phyloP scores from a whole-genome alignment of 1,140 invertebrate species.

The Antheraea mylitta region DNA sequence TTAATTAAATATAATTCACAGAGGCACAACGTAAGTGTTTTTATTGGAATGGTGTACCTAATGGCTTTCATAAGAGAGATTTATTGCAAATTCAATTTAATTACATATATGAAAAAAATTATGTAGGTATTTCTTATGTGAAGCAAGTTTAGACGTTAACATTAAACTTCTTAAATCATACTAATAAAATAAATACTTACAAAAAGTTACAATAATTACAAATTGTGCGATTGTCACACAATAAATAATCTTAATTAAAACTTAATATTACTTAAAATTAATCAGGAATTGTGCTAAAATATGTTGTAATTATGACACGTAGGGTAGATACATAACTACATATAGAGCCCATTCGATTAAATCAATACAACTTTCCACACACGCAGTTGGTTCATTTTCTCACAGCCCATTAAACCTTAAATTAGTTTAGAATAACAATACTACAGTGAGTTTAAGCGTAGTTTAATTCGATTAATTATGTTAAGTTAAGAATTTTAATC shows the following conservation, averaged over 20 bases:
- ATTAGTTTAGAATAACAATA: constrained; percentile 12
- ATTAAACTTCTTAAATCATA: background rate
- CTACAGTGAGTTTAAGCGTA: constrained; percentile 10
- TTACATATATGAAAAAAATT: no score
- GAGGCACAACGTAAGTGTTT: no score
- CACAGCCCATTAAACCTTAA: constrained; percentile 11
- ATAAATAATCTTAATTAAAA: background rate
- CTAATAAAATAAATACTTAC: background rate
- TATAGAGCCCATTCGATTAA: background rate
- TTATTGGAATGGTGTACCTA: no score
- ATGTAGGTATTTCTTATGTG: background rate
- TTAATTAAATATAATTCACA: no score
- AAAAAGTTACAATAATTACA: background rate
- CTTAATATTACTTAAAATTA: background rate
- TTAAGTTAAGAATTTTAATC: background rate
- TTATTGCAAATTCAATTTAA: no score
- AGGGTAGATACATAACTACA: background rate
- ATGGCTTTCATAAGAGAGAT: no score
- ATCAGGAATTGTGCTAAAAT: constrained; percentile 7
- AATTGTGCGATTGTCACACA: background rate
- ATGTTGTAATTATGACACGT: background rate
- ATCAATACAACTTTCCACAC: background rate
- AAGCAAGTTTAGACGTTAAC: background rate
- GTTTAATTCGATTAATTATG: constrained; percentile 12
- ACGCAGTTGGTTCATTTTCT: background rate